phyloP scores from a whole-genome alignment of 2,113 vertebrate genomes.

The Rhea pennata region DNA sequence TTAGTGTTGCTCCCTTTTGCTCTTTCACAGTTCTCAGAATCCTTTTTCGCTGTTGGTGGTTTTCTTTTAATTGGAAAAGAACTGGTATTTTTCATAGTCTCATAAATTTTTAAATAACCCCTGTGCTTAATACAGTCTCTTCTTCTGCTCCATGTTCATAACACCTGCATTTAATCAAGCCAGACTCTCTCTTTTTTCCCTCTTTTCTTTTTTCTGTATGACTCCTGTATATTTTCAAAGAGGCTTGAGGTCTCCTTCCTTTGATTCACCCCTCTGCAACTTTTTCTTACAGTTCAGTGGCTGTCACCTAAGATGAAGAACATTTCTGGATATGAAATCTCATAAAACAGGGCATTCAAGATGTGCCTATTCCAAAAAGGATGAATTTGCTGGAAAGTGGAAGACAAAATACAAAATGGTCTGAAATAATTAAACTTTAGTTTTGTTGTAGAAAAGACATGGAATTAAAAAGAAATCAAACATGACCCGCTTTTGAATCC shows the following conservation, averaged over 20 bases:
- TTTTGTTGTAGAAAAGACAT: background rate
- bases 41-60: background rate
- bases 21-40: background rate
- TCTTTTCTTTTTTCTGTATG: background rate
- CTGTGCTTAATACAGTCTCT: slow-evolving; percentile 44
- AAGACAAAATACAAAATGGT: background rate
- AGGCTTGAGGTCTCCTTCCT: background rate
- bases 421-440: background rate
- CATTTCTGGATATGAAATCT: background rate
- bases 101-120: slow-evolving; percentile 50
- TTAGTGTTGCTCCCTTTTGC: background rate
- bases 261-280: background rate
- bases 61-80: slow-evolving; percentile 44
- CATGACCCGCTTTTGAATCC: background rate
- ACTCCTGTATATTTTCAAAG: background rate
- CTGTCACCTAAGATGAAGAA: background rate
- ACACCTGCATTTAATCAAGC: slow-evolving; percentile 40
- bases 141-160: slow-evolving; percentile 18
- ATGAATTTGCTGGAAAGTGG: background rate
- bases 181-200: background rate
- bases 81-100: slow-evolving; percentile 43
- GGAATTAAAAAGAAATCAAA: background rate
- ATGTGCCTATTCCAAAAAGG: background rate
- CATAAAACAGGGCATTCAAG: background rate
- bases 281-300: background rate